Evolutionary conservation across 2,113 vertebrate species (phyloP).

Genomic region (Platysternon megacephalum): DNA sequence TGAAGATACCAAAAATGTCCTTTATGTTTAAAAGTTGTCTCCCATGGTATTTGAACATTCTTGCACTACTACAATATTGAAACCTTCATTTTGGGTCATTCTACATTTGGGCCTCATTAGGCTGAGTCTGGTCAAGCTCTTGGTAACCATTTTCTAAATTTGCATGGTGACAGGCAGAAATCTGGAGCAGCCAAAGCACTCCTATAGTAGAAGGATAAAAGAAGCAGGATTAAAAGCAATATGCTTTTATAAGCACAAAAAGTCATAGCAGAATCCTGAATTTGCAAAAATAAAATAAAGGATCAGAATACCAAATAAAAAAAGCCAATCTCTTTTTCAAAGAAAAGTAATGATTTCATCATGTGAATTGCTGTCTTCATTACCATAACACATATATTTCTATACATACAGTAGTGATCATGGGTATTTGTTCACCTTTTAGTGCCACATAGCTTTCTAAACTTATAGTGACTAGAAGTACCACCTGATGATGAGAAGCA

Average conservation of each 20-base stretch:
- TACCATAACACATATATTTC: constrained; percentile 75
- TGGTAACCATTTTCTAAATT: constrained; percentile 13
- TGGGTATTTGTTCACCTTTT: constrained; percentile 61
- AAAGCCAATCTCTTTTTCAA: constrained; percentile 63
- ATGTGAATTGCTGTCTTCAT: constrained; percentile 66
- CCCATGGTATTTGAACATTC: neutral
- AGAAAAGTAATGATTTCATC: constrained; percentile 77
- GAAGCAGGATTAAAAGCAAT: neutral
- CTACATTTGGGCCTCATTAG: neutral
- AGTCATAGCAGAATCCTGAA: constrained; percentile 10
- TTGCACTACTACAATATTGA: neutral
- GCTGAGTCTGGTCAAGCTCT: neutral
- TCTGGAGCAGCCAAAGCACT: neutral
- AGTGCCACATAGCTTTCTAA: constrained; percentile 57
- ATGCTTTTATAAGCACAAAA: constrained; percentile 33
- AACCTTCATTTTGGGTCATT: neutral
- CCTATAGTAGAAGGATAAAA: constrained; percentile 49
- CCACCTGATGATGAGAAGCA: constrained; percentile 69
- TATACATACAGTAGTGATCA: constrained; percentile 59
- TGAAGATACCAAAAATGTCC: neutral
- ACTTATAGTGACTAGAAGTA: constrained; percentile 53
- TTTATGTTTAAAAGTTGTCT: neutral
- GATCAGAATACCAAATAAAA: constrained; percentile 45
- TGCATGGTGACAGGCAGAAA: constrained; percentile 8
- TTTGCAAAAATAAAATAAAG: constrained; percentile 44